These are phyloP conservation scores for Eulacestoma nigropectus DNA, from an alignment of 2,113 vertebrate species.

Conservation along the genomic window DNA sequence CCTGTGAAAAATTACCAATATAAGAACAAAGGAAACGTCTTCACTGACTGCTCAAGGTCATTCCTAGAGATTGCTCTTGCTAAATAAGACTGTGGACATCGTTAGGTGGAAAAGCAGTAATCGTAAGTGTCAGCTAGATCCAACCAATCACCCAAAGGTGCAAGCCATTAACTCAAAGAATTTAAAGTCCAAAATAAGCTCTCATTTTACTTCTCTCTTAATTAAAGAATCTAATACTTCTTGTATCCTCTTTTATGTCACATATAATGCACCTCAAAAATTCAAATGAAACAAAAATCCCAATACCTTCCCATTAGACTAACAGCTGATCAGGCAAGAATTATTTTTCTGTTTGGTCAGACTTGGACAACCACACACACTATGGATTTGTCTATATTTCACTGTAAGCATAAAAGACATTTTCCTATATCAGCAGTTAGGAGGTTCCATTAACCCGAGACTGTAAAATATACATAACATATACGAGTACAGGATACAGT, in stretches of 20 bases:
- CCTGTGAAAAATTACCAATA: neutral
- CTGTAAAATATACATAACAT: conserved; percentile 44
- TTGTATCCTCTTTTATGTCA: neutral
- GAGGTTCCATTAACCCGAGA: neutral
- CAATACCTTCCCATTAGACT: neutral
- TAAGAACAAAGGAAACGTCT: neutral
- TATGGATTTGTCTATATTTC: conserved; percentile 62
- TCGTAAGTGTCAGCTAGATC: neutral
- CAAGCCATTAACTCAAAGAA: neutral
- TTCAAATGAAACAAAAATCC: neutral
- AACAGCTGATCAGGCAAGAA: neutral
- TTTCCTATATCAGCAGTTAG: conserved; percentile 39
- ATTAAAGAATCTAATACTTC: neutral
- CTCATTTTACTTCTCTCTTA: neutral
- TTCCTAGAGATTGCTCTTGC: neutral
- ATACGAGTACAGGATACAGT: neutral
- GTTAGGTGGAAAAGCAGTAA: neutral
- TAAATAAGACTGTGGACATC: neutral
- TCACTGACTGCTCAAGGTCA: neutral
- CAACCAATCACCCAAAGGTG: neutral
- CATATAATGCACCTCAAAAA: neutral
- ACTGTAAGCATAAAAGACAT: neutral
- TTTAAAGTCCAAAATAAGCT: neutral
- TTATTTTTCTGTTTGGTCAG: conserved; percentile 37
- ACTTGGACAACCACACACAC: neutral